phyloP scores from a whole-genome alignment of 2,113 vertebrate species.

The Eulemur rufifrons region DNA sequence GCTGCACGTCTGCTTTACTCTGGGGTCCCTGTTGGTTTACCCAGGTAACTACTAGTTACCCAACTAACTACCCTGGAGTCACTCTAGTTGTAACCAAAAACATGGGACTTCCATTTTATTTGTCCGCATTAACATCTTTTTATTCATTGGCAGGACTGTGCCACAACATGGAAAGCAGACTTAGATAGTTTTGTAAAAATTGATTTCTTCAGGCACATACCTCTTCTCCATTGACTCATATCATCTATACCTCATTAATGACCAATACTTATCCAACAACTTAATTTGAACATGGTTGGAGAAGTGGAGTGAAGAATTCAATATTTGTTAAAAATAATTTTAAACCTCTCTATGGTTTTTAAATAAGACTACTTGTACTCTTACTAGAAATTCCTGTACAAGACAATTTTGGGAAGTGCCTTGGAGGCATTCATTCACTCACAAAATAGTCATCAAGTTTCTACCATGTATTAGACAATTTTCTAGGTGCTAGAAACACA shows the following conservation, averaged over 20 bases:
- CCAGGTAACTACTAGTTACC: not conserved
- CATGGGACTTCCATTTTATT: not conserved
- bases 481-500: not conserved
- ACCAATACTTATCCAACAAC: not conserved
- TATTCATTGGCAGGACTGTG: not conserved
- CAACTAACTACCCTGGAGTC: not conserved
- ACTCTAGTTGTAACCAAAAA: not conserved
- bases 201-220: not conserved
- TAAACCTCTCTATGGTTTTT: not conserved
- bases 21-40: not conserved
- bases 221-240: not conserved
- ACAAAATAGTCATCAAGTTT: not conserved
- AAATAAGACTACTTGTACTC: not conserved
- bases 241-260: not conserved
- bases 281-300: not conserved
- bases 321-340: not conserved
- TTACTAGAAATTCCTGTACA: not conserved
- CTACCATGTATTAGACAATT: not conserved
- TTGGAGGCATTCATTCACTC: not conserved
- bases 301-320: not conserved
- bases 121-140: not conserved
- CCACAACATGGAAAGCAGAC: not conserved
- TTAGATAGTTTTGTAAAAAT: not conserved
- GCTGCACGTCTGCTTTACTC: not conserved
- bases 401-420: not conserved